Percentiles rank a stretch among this genome's conserved stretches.
These are phyloP conservation scores for Adoxophyes honmai DNA, from an alignment of 1,140 invertebrate species.

Conservation along the genomic window DNA sequence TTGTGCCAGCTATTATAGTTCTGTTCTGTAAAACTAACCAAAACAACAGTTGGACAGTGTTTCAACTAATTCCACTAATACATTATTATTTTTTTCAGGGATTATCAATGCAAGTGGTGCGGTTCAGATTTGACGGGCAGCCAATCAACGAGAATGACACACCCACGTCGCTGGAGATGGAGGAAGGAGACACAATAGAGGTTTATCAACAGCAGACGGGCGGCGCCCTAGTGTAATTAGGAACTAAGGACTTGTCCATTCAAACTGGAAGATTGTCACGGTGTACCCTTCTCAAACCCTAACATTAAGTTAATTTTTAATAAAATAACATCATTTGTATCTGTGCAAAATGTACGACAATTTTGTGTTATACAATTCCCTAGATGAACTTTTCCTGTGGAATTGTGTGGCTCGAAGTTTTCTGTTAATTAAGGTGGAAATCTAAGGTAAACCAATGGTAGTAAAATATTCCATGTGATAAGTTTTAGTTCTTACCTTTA, in stretches of 20 bases:
- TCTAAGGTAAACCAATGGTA: slow-evolving; percentile 61
- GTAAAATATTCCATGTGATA: slow-evolving; percentile 70
- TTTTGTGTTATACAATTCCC: slow-evolving; percentile 35
- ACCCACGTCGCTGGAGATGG: slow-evolving; percentile 93
- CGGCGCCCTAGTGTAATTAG: slow-evolving; percentile 76
- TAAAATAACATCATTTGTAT: slow-evolving; percentile 55
- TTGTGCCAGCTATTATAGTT: too few relatives aligned
- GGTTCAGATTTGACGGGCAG: slow-evolving; percentile 96
- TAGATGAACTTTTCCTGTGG: slow-evolving; percentile 20
- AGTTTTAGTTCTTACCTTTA: slow-evolving; percentile 56
- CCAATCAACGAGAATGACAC: slow-evolving; percentile 97
- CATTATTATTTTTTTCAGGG: slow-evolving; percentile 78
- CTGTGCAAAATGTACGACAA: slow-evolving; percentile 31
- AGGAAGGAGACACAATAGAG: slow-evolving; percentile 96
- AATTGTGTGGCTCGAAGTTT: slow-evolving; percentile 39
- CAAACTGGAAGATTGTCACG: slow-evolving; percentile 46
- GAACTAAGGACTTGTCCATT: slow-evolving; percentile 64
- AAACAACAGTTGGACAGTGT: too few relatives aligned
- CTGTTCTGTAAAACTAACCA: too few relatives aligned
- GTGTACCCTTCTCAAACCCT: slow-evolving; percentile 64
- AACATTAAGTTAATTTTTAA: slow-evolving; percentile 71
- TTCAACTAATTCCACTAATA: not conserved
- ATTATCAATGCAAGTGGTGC: slow-evolving; percentile 90
- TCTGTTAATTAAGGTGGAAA: slow-evolving; percentile 42
- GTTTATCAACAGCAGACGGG: slow-evolving; percentile 97